Conservation (phyloP, 2,113 vertebrate genomes). For the Alosa alosa region DNA sequence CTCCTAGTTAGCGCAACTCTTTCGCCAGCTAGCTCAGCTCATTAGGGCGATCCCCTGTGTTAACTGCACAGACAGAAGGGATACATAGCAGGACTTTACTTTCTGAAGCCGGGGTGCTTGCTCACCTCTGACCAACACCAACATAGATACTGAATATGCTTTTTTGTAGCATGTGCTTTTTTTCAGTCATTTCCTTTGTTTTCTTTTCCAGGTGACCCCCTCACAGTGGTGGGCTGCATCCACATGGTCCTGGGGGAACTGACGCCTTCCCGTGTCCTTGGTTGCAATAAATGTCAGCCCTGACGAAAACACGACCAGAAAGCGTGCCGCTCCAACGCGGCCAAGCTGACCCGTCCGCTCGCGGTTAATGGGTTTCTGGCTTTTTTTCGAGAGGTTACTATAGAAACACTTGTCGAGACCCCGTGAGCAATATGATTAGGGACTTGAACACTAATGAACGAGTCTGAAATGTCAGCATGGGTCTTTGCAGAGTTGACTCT, state of each 20-base stretch:
- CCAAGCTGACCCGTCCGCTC: not conserved
- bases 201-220: no score
- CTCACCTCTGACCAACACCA: no score
- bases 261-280: not conserved
- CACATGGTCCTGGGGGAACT: no score
- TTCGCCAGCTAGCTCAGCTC: no score
- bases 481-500: not conserved
- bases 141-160: no score
- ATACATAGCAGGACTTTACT: no score
- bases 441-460: not conserved
- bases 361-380: not conserved
- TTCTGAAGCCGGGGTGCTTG: no score
- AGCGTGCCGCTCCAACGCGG: not conserved
- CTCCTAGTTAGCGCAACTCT: no score
- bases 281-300: not conserved
- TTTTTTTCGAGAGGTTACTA: conserved; percentile 7
- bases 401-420: conserved; percentile 6
- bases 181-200: no score
- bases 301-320: not conserved
- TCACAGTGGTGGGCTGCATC: not conserved
- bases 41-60: no score
- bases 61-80: no score
- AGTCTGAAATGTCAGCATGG: not conserved
- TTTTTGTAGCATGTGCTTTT: no score
- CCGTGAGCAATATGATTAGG: not conserved